These are phyloP conservation scores for Drosophila mimica DNA, from an alignment of 2,888 invertebrate species.

Conservation along the genomic window DNA sequence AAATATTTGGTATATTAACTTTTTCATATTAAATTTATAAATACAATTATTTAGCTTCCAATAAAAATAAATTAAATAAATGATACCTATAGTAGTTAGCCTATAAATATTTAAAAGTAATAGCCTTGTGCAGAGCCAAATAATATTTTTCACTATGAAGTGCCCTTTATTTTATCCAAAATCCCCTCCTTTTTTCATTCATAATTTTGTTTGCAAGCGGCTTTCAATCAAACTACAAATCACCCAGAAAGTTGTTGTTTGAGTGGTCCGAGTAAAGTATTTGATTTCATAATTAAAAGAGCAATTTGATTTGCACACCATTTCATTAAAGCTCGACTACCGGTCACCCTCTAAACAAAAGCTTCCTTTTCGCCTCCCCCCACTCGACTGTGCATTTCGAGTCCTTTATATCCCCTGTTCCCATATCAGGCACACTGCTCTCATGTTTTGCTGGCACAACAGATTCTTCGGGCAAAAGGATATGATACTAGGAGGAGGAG, in stretches of 20 bases:
- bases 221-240: not conserved
- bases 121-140: not conserved
- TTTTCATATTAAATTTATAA: not conserved
- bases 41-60: not conserved
- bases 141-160: not conserved
- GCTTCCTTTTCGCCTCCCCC: not conserved
- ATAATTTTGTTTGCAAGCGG: not conserved
- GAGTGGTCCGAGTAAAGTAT: constrained; percentile 42
- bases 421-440: constrained; percentile 39
- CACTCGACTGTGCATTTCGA: constrained; percentile 1
- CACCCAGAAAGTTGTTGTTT: not conserved
- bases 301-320: constrained; percentile 61
- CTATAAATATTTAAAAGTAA: not conserved
- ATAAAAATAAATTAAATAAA: not conserved
- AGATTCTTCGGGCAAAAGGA: constrained; percentile 26
- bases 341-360: constrained; percentile 24
- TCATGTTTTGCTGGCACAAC: constrained; percentile 42
- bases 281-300: constrained; percentile 61
- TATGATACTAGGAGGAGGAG: not conserved
- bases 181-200: not conserved
- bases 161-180: not conserved
- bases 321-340: constrained; percentile 51
- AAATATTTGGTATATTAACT: not conserved
- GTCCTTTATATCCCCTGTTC: constrained; percentile 26
- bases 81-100: not conserved